Evolutionary conservation across 1,140 invertebrate species (phyloP), one percentile per base, ranked within the genome.

Genomic region (Megathymus violae): DNA sequence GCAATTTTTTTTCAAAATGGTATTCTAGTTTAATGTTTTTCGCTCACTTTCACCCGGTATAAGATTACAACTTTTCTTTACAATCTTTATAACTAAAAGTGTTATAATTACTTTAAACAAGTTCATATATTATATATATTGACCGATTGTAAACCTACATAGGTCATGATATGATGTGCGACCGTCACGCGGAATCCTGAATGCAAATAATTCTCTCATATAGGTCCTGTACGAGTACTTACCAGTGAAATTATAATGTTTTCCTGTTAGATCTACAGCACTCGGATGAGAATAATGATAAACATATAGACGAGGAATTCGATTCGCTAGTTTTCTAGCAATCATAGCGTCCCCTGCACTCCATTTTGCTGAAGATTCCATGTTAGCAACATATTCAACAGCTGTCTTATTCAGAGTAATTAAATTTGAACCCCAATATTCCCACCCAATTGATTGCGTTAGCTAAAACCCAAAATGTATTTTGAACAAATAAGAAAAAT

Each of bases 321-420:
- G 74, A 3, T 87, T 74, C 4, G 85, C 83, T 27, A 92, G 60
- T 40, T 82, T 82, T 11, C 86, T 78, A 13, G 89, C 85, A 13
- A 93, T 40, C 22, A 92, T 72, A 1, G 81, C 82, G 47, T 82
- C 81, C 14, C 91, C 91, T 4, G 88, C 82, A 51, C 85, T 91
- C 78, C 90, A 91, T 64, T 85, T 89, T 5, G 84, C 78, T 19
- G 91, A 83, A 22, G 82, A 84, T 58, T 92, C 86, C 46, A 92
- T 71, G 16, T 78, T 62, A 67, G 84, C 85, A 1, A 92, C 64
- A 31, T 79, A 76, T 69, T 92, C 81, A 5, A 91, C 38, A 7
- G 88, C 67, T 11, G 78, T 67, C 10, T 80, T 67, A 51, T 80
- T 74, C 52, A 70, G 71, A 36, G 62, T 58, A 61, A 52, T 41